Conservation (phyloP, 2,797 vertebrate genomes). For the Setipinna tenuifilis region DNA sequence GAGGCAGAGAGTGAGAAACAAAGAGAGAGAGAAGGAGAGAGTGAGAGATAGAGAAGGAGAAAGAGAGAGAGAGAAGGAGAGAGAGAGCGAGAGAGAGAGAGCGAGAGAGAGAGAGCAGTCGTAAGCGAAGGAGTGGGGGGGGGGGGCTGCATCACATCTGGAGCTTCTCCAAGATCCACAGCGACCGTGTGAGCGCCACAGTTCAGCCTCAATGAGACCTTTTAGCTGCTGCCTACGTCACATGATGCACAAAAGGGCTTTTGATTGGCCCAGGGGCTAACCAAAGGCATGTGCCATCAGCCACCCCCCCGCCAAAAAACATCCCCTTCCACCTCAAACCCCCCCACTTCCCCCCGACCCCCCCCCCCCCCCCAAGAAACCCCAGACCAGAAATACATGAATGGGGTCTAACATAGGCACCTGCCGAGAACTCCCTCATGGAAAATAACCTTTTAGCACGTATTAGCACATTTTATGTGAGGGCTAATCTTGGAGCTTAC, state of each 20-base stretch:
- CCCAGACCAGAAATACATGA: constrained; percentile 58
- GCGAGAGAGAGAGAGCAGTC: too few species aligned
- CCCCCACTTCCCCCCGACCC: too few species aligned
- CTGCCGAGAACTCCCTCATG: constrained; percentile 59
- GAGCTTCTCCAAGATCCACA: constrained; percentile 16
- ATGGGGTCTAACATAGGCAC: constrained; percentile 64
- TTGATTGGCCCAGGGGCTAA: background rate
- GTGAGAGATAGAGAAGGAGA: background rate
- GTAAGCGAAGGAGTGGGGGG: too few species aligned
- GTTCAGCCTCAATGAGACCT: constrained; percentile 46
- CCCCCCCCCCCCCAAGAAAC: constrained; percentile 31
- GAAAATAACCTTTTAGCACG: constrained; percentile 39
- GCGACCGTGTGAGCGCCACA: constrained; percentile 1
- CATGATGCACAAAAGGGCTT: constrained; percentile 32
- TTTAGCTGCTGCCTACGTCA: constrained; percentile 37
- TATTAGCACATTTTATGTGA: constrained; percentile 1
- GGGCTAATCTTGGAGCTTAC: background rate
- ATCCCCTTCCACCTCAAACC: too few species aligned
- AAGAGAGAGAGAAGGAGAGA: background rate
- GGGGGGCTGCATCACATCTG: background rate
- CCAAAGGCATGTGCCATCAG: constrained; percentile 40
- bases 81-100: too few species aligned
- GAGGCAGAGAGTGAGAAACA: background rate
- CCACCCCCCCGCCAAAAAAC: background rate
- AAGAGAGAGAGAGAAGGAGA: background rate